A percentile compares a stretch with the other conserved stretches of the same genome.
Conservation (phyloP, 2,797 vertebrate species). For the Remorina albescens region DNA sequence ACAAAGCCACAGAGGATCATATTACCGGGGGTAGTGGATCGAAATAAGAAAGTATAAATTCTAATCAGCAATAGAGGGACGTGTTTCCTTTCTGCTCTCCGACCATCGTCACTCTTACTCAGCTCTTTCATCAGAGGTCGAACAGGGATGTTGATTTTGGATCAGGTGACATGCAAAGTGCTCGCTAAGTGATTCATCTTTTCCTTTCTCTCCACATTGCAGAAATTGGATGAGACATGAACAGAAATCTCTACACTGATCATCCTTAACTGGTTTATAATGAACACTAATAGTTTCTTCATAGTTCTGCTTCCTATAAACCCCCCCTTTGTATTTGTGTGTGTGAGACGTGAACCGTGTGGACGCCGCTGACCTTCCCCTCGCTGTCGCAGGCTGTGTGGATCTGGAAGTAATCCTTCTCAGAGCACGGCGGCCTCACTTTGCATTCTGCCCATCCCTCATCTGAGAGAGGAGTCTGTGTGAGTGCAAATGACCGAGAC, state of each 20-base stretch:
- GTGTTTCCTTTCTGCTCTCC: not conserved
- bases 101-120: not conserved
- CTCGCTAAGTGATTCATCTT: constrained; percentile 12
- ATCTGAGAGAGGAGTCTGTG: constrained; percentile 78
- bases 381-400: constrained; percentile 93
- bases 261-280: too few species aligned
- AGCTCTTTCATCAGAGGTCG: constrained; percentile 25
- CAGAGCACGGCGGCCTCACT: constrained; percentile 89
- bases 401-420: constrained; percentile 95
- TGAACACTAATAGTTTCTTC: too few species aligned
- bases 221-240: too few species aligned
- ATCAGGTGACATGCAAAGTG: constrained; percentile 43
- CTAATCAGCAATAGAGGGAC: not conserved
- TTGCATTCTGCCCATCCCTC: constrained; percentile 91
- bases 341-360: constrained; percentile 16
- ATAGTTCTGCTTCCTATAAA: too few species aligned
- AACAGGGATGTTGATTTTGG: constrained; percentile 3
- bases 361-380: constrained; percentile 88
- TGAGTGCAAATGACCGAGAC: too few species aligned
- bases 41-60: too few species aligned
- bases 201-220: constrained; percentile 16
- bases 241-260: too few species aligned
- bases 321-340: not conserved
- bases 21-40: not conserved
- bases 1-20: not conserved